Percentiles rank a stretch among this genome's conserved stretches.
phyloP scores from a whole-genome alignment of 2,888 invertebrate genomes.

The Muschampia plurimacula region DNA sequence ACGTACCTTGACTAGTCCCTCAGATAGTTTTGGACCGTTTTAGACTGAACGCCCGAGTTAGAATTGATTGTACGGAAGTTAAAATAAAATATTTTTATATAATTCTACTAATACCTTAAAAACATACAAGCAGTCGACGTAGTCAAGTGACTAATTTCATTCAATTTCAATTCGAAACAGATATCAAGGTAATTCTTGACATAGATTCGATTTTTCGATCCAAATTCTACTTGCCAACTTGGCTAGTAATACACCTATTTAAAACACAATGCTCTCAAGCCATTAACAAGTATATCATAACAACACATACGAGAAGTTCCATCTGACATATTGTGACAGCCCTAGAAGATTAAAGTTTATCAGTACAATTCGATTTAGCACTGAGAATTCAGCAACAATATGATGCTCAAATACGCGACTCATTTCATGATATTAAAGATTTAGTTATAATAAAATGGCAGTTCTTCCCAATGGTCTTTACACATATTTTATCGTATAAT shows the following conservation, averaged over 20 bases:
- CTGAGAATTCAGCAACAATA: constrained; percentile 12
- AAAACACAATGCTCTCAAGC: constrained; percentile 10
- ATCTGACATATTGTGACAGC: constrained; percentile 9
- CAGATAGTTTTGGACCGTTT: too few relatives aligned
- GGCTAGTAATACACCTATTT: constrained; percentile 32
- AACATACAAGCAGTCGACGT: too few relatives aligned
- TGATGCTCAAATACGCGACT: not conserved
- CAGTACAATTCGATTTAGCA: constrained; percentile 16
- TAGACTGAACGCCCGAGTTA: too few relatives aligned
- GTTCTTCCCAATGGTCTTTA: constrained; percentile 82
- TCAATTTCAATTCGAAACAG: not conserved
- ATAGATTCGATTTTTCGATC: not conserved
- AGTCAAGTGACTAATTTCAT: not conserved
- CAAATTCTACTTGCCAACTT: not conserved
- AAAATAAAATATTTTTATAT: too few relatives aligned
- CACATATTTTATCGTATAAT: constrained; percentile 59
- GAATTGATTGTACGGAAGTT: too few relatives aligned
- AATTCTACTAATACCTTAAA: too few relatives aligned
- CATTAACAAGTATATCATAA: not conserved
- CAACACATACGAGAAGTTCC: constrained; percentile 9
- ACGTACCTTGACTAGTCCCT: too few relatives aligned
- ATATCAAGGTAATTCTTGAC: not conserved
- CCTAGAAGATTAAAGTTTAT: constrained; percentile 13
- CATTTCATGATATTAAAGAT: constrained; percentile 20
- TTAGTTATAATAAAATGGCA: constrained; percentile 76